These are phyloP conservation scores for Loriculus beryllinus DNA, from an alignment of 2,797 vertebrate species.

Conservation along the genomic window DNA sequence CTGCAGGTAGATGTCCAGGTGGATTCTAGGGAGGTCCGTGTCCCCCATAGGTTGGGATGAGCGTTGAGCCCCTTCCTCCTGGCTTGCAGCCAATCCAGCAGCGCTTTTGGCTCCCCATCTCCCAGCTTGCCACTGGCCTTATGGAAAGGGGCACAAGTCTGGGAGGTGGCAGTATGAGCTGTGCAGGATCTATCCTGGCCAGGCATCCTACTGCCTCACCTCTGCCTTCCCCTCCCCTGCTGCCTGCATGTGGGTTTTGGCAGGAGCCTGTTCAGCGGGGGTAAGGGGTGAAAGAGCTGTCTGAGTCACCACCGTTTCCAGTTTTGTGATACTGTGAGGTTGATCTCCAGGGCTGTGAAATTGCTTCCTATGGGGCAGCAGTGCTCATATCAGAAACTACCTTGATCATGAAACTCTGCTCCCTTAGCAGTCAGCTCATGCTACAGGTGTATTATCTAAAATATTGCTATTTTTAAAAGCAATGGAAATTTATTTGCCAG, in stretches of 20 bases:
- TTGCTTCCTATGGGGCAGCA: accelerated
- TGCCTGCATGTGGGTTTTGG: not conserved
- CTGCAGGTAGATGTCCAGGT: accelerated
- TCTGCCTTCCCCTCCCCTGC: not conserved
- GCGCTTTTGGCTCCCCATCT: not conserved
- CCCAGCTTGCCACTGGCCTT: not conserved
- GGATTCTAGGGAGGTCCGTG: not conserved
- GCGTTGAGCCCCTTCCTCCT: not conserved
- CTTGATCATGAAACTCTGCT: not conserved
- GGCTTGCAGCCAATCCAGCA: not conserved
- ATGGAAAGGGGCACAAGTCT: not conserved
- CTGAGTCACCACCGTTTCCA: not conserved
- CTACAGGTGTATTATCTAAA: not conserved
- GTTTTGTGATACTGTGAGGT: not conserved
- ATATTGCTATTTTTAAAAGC: not conserved
- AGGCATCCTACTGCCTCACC: not conserved
- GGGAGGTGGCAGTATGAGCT: not conserved
- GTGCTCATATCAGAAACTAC: not conserved
- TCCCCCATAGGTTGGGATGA: not conserved
- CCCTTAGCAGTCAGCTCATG: not conserved
- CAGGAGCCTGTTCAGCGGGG: not conserved
- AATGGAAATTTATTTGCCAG: not conserved
- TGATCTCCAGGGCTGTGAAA: not conserved
- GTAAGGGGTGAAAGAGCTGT: not conserved
- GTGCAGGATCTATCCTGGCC: not conserved